phyloP scores from a whole-genome alignment of 2,888 invertebrate genomes.

The Stenodema calcarata region DNA sequence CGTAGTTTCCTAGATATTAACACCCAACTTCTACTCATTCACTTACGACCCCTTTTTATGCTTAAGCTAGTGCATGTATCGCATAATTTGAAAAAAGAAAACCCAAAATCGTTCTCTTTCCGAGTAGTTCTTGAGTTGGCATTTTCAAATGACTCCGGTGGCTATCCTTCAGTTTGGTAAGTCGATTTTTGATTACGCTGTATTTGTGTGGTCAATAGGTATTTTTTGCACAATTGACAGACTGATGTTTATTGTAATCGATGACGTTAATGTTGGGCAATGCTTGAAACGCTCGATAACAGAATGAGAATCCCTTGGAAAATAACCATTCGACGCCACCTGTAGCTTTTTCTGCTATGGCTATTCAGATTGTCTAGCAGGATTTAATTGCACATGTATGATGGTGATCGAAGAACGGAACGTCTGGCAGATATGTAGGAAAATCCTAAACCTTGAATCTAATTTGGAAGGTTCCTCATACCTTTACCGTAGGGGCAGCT shows the following conservation, averaged over 20 bases:
- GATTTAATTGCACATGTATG: too few relatives aligned
- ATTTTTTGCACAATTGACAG: background rate
- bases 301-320: background rate
- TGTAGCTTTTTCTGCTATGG: too few relatives aligned
- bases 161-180: constrained; percentile 15
- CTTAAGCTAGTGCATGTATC: constrained; percentile 7
- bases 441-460: too few relatives aligned
- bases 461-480: too few relatives aligned
- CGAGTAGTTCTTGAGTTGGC: background rate
- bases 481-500: too few relatives aligned
- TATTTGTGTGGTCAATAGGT: background rate
- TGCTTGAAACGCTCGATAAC: background rate
- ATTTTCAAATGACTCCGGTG: background rate
- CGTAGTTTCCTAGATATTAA: background rate
- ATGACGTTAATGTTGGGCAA: background rate
- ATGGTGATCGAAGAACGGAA: too few relatives aligned
- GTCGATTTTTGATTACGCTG: background rate
- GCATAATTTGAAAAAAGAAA: background rate
- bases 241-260: background rate
- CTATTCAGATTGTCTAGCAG: too few relatives aligned
- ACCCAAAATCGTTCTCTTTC: background rate
- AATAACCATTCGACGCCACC: too few relatives aligned
- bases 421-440: too few relatives aligned
- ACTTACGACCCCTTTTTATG: background rate
- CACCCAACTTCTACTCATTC: background rate